Evolutionary conservation across 2,113 vertebrate genomes (phyloP).

Genomic region (Neomonachus schauinslandi): DNA sequence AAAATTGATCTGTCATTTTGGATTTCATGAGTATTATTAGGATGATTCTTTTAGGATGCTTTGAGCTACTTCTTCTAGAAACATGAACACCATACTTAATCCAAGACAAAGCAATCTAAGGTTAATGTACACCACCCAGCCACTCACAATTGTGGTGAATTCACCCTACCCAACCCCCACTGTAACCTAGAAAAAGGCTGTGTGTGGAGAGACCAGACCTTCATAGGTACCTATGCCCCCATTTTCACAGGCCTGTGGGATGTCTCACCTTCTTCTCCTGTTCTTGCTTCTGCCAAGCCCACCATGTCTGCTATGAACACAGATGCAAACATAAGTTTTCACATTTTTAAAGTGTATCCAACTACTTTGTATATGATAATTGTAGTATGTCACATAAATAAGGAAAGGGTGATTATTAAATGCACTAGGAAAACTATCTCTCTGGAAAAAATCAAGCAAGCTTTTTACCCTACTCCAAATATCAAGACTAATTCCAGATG

Average conservation of each 20-base stretch:
- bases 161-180: too few species aligned
- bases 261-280: neutral
- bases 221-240: accelerated
- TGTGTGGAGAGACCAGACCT: neutral
- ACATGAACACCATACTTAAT: neutral
- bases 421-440: neutral
- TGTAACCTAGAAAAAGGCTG: too few species aligned
- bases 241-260: neutral
- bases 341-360: neutral
- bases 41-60: neutral
- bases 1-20: neutral
- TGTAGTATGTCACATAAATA: neutral
- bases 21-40: neutral
- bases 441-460: slow-evolving; percentile 4
- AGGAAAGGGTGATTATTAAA: neutral
- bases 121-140: neutral
- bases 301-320: neutral
- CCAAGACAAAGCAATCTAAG: neutral
- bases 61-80: neutral
- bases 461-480: slow-evolving; percentile 4
- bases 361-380: neutral
- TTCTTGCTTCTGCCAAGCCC: neutral
- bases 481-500: slow-evolving; percentile 48
- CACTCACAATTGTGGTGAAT: neutral
- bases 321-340: neutral